A percentile compares a stretch with the other conserved stretches of the same genome.
Conservation (phyloP, 2,797 vertebrate genomes). For the Acipenser transmontanus region DNA sequence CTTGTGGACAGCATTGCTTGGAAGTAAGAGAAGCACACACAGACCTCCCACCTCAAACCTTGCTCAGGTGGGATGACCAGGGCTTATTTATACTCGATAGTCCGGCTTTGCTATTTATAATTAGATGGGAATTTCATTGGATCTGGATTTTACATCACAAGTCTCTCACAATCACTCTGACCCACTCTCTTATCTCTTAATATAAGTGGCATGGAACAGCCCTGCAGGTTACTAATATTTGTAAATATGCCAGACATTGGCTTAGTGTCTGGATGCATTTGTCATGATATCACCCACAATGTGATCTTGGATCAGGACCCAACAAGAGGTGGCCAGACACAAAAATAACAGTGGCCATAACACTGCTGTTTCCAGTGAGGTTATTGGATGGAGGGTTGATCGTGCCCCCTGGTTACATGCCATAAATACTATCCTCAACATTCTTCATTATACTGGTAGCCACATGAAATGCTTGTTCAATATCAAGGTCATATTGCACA, state of each 20-base stretch:
- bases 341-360: slow-evolving; percentile 20
- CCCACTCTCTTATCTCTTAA: background rate
- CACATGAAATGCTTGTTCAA: too few relatives aligned
- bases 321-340: slow-evolving; percentile 19
- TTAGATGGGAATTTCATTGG: slow-evolving; percentile 21
- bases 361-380: slow-evolving; percentile 31
- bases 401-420: slow-evolving; percentile 40
- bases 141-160: slow-evolving; percentile 19
- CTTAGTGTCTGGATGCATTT: slow-evolving; percentile 20
- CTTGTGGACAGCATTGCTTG: slow-evolving; percentile 25
- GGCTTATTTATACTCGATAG: slow-evolving; percentile 32
- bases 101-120: slow-evolving; percentile 36
- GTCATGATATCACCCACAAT: slow-evolving; percentile 29
- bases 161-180: slow-evolving; percentile 9
- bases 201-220: slow-evolving; percentile 18
- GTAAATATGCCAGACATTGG: slow-evolving; percentile 25
- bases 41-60: background rate
- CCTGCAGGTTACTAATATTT: slow-evolving; percentile 13
- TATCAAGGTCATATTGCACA: too few relatives aligned
- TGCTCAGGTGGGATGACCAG: background rate
- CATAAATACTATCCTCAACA: slow-evolving; percentile 23
- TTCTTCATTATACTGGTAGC: slow-evolving; percentile 4
- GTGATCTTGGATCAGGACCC: slow-evolving; percentile 7
- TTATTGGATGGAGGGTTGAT: slow-evolving; percentile 23
- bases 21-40: slow-evolving; percentile 7